A percentile compares a stretch with the other conserved stretches of the same genome.
Conservation (phyloP, 2,113 vertebrate species). For the Labrus mixtus region DNA sequence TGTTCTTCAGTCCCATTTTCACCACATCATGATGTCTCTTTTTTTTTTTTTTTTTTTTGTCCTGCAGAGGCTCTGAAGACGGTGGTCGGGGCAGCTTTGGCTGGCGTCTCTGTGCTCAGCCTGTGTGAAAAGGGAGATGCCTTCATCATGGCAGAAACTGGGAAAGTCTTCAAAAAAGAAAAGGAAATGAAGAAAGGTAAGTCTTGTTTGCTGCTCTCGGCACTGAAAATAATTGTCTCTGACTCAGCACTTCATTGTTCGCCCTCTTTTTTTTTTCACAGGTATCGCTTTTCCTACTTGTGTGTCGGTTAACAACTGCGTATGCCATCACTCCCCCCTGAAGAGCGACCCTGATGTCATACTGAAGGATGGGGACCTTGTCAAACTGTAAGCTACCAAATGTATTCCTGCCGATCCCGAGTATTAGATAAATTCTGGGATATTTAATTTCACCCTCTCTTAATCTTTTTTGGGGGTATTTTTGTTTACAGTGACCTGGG, state of each 20-base stretch:
- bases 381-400: constrained; percentile 90
- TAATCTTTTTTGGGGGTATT: constrained; percentile 1
- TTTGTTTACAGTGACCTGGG: constrained; percentile 90
- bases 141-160: constrained; percentile 93
- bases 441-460: background rate
- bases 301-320: constrained; percentile 97
- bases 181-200: constrained; percentile 99
- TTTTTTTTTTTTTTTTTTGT: background rate
- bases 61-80: constrained; percentile 88
- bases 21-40: background rate
- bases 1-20: background rate
- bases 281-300: constrained; percentile 98
- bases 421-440: background rate
- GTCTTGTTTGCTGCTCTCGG: background rate
- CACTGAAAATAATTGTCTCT: background rate
- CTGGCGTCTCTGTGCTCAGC: constrained; percentile 89
- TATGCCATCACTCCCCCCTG: constrained; percentile 98
- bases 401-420: background rate
- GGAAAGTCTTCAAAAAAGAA: constrained; percentile 98
- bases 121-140: constrained; percentile 94
- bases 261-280: constrained; percentile 55
- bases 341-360: constrained; percentile 95
- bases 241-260: constrained; percentile 3
- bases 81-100: constrained; percentile 86
- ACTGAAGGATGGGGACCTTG: constrained; percentile 93